Conservation (phyloP, 2,113 vertebrate genomes). For the Hassar affinis region DNA sequence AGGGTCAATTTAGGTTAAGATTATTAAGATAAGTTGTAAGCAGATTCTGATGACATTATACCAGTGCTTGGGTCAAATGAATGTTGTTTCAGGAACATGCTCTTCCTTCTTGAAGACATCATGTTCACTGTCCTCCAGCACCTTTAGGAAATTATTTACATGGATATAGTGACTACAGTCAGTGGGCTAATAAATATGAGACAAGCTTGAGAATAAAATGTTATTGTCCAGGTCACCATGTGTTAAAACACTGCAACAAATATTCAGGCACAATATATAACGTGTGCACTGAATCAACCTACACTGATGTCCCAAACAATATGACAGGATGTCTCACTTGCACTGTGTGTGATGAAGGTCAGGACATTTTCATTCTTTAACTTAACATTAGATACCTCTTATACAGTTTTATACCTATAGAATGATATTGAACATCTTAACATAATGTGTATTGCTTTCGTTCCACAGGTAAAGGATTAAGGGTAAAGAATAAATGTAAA, state of each 20-base stretch:
- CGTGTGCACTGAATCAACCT: not conserved
- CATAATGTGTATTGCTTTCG: slow-evolving; percentile 1
- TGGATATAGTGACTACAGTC: not conserved
- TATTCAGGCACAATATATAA: not conserved
- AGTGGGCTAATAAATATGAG: not conserved
- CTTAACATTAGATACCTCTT: not conserved
- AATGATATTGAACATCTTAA: not conserved
- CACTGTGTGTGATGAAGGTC: slow-evolving; percentile 35
- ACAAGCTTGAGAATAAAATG: too few species aligned
- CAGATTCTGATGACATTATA: not conserved
- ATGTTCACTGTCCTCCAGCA: not conserved
- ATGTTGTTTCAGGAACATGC: not conserved
- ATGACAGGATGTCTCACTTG: slow-evolving; percentile 12
- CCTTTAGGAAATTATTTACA: not conserved
- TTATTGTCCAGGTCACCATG: slow-evolving; percentile 26
- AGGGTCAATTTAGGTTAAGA: not conserved
- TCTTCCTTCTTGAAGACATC: too few species aligned
- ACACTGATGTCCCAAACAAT: slow-evolving; percentile 4
- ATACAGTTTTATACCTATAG: not conserved
- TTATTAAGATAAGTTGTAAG: not conserved
- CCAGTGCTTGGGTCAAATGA: not conserved
- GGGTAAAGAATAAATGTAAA: not conserved
- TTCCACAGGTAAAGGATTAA: slow-evolving; percentile 27
- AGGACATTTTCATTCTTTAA: not conserved
- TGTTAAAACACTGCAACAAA: not conserved